phyloP scores from a whole-genome alignment of 1,140 invertebrate genomes.

The Pseudomyrmex flavicornis region DNA sequence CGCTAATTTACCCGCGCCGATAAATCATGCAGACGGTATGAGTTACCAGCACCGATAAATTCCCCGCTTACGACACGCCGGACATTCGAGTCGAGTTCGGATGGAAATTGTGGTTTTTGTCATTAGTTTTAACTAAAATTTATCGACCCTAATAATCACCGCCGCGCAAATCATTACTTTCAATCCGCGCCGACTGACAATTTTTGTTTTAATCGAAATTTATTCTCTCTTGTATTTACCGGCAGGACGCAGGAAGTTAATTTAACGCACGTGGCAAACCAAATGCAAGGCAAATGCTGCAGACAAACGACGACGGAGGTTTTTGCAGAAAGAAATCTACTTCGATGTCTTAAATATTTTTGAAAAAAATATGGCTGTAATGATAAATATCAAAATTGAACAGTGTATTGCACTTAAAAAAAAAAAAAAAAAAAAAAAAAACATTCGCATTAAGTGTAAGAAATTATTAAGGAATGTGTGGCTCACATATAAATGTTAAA shows the following conservation, averaged over 20 bases:
- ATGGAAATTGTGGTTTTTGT: constrained; percentile 50
- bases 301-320: constrained; percentile 12
- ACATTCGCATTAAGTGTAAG: no score
- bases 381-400: background rate
- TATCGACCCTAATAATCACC: constrained; percentile 62
- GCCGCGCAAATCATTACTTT: constrained; percentile 58
- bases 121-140: constrained; percentile 68
- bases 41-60: constrained; percentile 66
- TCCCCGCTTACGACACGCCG: constrained; percentile 43
- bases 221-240: constrained; percentile 47
- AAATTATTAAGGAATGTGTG: no score
- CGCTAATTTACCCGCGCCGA: constrained; percentile 49
- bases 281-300: constrained; percentile 31
- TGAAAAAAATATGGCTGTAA: background rate
- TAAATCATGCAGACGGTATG: constrained; percentile 55
- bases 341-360: constrained; percentile 15
- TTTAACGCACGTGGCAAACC: constrained; percentile 30
- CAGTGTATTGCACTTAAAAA: no score
- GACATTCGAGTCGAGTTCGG: constrained; percentile 48
- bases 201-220: constrained; percentile 52
- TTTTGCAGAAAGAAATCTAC: background rate
- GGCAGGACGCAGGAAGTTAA: constrained; percentile 18
- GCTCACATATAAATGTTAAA: no score
- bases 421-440: no score
- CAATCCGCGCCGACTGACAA: constrained; percentile 32